phyloP scores from a whole-genome alignment of 2,113 vertebrate genomes.

The Anoura caudifer region DNA sequence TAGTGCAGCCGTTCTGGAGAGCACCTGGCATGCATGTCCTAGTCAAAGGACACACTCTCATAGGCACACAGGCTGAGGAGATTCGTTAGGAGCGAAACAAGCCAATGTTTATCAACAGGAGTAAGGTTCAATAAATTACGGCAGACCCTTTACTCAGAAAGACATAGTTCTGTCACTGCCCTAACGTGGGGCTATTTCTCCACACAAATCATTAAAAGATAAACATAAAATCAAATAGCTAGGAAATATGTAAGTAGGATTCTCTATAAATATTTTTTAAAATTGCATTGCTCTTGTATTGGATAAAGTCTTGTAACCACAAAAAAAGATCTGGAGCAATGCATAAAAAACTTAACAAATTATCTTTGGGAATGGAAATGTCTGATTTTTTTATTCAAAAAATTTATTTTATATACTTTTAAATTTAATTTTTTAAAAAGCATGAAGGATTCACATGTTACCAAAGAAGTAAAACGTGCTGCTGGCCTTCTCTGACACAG shows the following conservation, averaged over 20 bases:
- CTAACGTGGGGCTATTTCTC: not conserved
- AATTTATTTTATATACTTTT: not conserved
- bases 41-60: not conserved
- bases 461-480: slow-evolving; percentile 12
- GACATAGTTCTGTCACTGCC: not conserved
- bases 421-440: not conserved
- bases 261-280: not conserved
- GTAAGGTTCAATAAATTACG: not conserved
- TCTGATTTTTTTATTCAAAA: not conserved
- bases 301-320: not conserved
- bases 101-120: not conserved
- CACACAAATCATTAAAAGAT: not conserved
- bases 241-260: not conserved
- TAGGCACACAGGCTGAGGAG: not conserved
- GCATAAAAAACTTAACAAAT: not conserved
- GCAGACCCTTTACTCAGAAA: not conserved
- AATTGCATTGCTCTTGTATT: not conserved
- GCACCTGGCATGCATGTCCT: not conserved
- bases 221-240: not conserved
- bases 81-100: not conserved
- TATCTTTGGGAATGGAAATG: not conserved
- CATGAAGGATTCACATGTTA: not conserved
- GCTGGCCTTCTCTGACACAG: not conserved
- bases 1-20: not conserved
- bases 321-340: not conserved